These are phyloP conservation scores for Illadopsis cleaveri DNA, from an alignment of 2,113 vertebrate genomes.

Conservation along the genomic window DNA sequence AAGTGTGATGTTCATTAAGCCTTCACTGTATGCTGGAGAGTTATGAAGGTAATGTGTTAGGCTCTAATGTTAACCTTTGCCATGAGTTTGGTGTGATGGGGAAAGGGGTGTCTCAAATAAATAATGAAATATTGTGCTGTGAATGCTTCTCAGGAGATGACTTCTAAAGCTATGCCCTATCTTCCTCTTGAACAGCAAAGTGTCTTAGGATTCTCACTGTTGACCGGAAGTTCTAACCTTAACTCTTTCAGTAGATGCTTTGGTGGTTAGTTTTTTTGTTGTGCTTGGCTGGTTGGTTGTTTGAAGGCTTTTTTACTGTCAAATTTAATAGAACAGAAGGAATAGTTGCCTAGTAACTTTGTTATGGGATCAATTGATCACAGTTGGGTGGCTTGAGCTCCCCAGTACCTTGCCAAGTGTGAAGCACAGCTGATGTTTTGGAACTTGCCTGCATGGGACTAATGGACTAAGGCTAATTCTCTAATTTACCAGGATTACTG, in stretches of 20 bases:
- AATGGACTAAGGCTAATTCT: neutral
- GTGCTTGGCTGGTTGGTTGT: neutral
- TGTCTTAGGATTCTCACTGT: rapidly evolving
- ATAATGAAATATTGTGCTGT: neutral
- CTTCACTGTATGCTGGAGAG: neutral
- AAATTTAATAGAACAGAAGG: neutral
- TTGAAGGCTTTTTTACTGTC: neutral
- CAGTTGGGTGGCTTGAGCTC: neutral
- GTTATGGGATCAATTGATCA: neutral
- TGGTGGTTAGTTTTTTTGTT: neutral
- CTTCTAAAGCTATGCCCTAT: neutral
- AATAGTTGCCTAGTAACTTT: neutral
- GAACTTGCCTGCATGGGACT: neutral
- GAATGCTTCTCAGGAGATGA: neutral
- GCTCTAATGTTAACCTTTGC: neutral
- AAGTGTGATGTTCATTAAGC: neutral
- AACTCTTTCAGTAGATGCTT: neutral
- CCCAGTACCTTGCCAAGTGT: neutral
- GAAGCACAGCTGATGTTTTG: neutral
- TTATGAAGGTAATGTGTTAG: neutral
- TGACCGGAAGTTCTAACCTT: neutral
- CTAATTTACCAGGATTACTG: neutral
- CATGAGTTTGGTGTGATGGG: neutral
- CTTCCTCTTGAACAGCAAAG: rapidly evolving
- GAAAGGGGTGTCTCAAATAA: neutral